Evolutionary conservation across 2,113 vertebrate genomes (phyloP), one percentile per base, ranked within the genome.

Genomic region (Tetrax tetrax): DNA sequence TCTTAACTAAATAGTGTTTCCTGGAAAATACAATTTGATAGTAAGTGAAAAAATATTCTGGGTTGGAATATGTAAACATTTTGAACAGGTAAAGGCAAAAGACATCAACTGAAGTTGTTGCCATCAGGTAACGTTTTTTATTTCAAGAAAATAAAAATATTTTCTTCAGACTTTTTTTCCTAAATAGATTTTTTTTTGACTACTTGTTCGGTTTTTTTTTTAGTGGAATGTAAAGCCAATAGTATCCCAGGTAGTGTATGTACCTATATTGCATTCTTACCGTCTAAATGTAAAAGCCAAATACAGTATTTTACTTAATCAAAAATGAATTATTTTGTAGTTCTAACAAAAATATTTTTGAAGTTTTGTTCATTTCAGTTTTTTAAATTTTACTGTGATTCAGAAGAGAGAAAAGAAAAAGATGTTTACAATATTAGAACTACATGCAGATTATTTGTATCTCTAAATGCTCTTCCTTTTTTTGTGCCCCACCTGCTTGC

Each of bases 161-260:
- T 70, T 86, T 45, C 4, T 2, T 33, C 31, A 29, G 8, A 25
- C 1, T 25, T 90, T 79, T 57, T 47, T 35, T 64, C 43, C 7
- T 24, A 43, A 63, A 29, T 10, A 81, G 7, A 24, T 37, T 76
- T 56, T 85, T 37, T 76, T 56, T 85, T 83, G 9, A 19, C 2
- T 31, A 29, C 6, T 50, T 33, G 38, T 43, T 43, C 6, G 14
- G 14, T 15, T 21, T 22, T 47, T 47, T 72, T 74, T 57, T 54
- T 13, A 56, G 14, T 35, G 28, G 20, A 56, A 21, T 51, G 2
- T 66, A 63, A 51, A 69, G 4, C 2, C 4, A 28, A 9, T 59
- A 37, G 2, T 41, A 66, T 5, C 5, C 69, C 10, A n/a, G 15
- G 1, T 33, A 53, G 3, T 22, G 2, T 37, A 53, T 1, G 4